These are phyloP conservation scores for Drosophila anceps DNA, from an alignment of 2,888 invertebrate species.

Conservation along the genomic window DNA sequence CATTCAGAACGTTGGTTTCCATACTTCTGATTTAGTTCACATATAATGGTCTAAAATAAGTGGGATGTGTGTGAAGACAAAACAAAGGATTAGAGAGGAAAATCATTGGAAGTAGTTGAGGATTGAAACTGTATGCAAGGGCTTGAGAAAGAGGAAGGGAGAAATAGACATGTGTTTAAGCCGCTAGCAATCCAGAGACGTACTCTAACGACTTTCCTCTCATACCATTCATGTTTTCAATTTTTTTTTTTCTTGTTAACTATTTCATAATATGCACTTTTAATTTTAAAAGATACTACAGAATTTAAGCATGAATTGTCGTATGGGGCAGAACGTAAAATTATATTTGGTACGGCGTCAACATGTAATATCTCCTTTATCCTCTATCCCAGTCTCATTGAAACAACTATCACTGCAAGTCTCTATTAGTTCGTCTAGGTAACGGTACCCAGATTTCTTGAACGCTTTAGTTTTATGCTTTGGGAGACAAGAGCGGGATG, in stretches of 20 bases:
- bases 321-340: slow-evolving; percentile 15
- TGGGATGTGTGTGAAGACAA: slow-evolving; percentile 10
- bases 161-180: slow-evolving; percentile 23
- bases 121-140: slow-evolving; percentile 26
- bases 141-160: slow-evolving; percentile 44
- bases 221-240: slow-evolving; percentile 7
- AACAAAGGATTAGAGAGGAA: slow-evolving; percentile 56
- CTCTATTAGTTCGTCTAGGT: slow-evolving; percentile 58
- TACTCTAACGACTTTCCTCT: slow-evolving; percentile 61
- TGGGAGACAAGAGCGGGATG: slow-evolving; percentile 10
- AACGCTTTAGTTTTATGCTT: slow-evolving; percentile 61
- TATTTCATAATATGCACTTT: slow-evolving; percentile 28
- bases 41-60: slow-evolving; percentile 64
- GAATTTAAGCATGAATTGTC: slow-evolving; percentile 30
- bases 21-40: slow-evolving; percentile 63
- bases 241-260: not conserved
- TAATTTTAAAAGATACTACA: slow-evolving; percentile 53
- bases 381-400: slow-evolving; percentile 42
- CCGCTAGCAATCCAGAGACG: slow-evolving; percentile 34
- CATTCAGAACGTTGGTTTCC: slow-evolving; percentile 53
- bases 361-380: slow-evolving; percentile 50
- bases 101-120: slow-evolving; percentile 54
- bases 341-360: slow-evolving; percentile 23
- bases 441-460: slow-evolving; percentile 67
- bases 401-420: slow-evolving; percentile 59